Base-by-base conservation (phyloP, 2,888 invertebrate species). In the Stegana nigrithorax region DNA sequence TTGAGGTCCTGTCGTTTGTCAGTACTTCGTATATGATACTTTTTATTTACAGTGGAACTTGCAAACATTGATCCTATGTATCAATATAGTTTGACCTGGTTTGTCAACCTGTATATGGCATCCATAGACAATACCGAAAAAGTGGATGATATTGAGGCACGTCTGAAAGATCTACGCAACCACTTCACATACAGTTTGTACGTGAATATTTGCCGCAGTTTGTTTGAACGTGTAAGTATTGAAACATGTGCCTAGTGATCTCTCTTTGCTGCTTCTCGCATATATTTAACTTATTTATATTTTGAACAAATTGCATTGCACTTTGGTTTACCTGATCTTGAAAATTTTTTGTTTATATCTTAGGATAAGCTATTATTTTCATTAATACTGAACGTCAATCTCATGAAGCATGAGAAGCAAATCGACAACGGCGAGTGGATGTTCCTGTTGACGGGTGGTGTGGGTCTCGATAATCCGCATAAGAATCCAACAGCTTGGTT, bases 51-150 rank as follows among this genome's bases (percentile, higher is more conserved):
- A 92, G 93, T 91, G 63, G 93, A 95, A 63, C 86, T 98, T 78
- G 93, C 95, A 5, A 92, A 93, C 78, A 95, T 98, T 70, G 97
- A 98, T 86, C 96, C 97, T 1, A 97, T 97, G 97, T 98, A 98
- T 85, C 97, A 97, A 83, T 98, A 97, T 84, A 97, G 97, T 0
- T 87, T 98, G 73, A 90, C 90, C 2, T 98, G 97, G 97, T 97
- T 96, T 84, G 94, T 97, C 78, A 92, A 93, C 71, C 88, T 97
- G 26, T 98, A 93, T 84, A 91, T 92, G 73, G 87, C 91, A 51
- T 91, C 95, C 19, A 97, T 97, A 64, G 95, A 96, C 71, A 93
- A 93, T 73, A 93, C 94, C 0, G 93, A 93, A 75, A 91, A 91
- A 73, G 90, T 91, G n/a, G 96, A 96, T 68, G 91, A 93, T 68